Conservation (phyloP, 2,113 vertebrate species). For the Pseudonaja textilis region DNA sequence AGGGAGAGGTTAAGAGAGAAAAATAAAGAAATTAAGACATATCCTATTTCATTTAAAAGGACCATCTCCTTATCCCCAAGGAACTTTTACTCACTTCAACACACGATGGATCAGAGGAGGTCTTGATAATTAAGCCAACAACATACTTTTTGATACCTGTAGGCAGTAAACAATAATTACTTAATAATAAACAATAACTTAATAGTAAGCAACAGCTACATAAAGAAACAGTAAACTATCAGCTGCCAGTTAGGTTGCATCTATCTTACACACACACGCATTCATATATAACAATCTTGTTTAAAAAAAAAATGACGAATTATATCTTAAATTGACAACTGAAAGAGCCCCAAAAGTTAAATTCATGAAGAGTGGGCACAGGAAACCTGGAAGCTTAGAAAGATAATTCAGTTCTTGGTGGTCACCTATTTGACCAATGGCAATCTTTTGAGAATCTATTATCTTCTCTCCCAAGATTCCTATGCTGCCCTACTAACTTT, state of each 20-base stretch:
- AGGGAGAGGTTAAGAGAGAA: neutral
- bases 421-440: neutral
- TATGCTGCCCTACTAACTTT: neutral
- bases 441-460: neutral
- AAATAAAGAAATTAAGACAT: neutral
- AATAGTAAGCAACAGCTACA: conserved; percentile 33
- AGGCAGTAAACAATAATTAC: conserved; percentile 21
- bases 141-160: conserved; percentile 97
- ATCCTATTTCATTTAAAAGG: neutral
- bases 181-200: neutral
- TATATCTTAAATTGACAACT: neutral
- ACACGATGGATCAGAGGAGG: conserved; percentile 88
- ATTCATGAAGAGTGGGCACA: neutral
- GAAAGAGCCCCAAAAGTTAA: neutral
- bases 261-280: neutral
- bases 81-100: conserved; percentile 83
- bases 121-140: conserved; percentile 96
- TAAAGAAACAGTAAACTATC: neutral
- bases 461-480: neutral
- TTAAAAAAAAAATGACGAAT: neutral
- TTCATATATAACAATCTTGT: neutral
- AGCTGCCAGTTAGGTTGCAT: neutral
- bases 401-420: neutral
- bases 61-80: conserved; percentile 9
- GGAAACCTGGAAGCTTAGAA: neutral